phyloP scores from a whole-genome alignment of 2,113 vertebrate genomes.

The Calidris pugnax region DNA sequence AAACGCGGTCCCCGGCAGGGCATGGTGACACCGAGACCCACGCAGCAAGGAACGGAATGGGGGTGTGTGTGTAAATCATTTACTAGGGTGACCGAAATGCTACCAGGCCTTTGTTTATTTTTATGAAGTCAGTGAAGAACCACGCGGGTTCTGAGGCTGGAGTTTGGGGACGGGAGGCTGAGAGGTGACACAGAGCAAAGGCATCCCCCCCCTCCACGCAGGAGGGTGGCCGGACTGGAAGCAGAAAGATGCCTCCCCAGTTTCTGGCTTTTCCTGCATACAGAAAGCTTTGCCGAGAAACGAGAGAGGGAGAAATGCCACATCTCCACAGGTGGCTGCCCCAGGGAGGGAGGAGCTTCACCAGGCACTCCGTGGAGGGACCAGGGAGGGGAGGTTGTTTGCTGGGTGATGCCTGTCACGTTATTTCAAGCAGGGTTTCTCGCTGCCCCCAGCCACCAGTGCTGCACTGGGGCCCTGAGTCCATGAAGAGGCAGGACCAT shows the following conservation, averaged over 20 bases:
- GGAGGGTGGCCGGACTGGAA: background rate
- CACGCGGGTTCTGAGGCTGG: background rate
- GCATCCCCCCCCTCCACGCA: background rate
- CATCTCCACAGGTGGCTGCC: background rate
- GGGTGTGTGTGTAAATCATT: slow-evolving; percentile 16
- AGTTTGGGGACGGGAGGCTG: background rate
- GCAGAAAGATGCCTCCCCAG: background rate
- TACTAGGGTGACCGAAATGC: background rate
- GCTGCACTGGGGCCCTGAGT: background rate
- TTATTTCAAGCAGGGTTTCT: background rate
- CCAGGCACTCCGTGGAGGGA: background rate
- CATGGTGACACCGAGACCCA: background rate
- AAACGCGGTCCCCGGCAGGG: background rate
- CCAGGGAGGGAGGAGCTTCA: background rate
- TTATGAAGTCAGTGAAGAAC: slow-evolving; percentile 24
- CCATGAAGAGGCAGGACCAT: background rate
- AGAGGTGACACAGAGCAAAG: background rate
- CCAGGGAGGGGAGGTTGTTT: background rate
- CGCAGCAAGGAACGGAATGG: background rate
- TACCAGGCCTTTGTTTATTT: slow-evolving; percentile 22
- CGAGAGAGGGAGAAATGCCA: background rate
- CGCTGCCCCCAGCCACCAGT: background rate
- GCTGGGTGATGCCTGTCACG: background rate
- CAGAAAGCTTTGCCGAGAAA: background rate
- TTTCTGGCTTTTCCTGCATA: background rate